Evolutionary conservation across 2,113 vertebrate species (phyloP).

Genomic region (Parotia lawesii): DNA sequence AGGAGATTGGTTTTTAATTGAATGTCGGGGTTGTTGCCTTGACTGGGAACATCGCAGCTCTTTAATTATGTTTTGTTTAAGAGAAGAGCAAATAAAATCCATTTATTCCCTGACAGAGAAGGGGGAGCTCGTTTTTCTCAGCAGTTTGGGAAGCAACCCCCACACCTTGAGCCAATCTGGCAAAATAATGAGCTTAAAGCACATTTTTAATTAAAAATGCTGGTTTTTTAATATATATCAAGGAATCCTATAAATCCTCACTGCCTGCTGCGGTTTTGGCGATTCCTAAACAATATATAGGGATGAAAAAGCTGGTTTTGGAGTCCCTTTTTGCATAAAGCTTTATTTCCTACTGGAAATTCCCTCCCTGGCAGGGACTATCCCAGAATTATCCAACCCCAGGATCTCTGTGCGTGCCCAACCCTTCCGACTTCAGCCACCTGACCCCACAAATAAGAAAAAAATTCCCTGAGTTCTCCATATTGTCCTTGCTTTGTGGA

Average conservation of each 20-base stretch:
- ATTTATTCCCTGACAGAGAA: conserved; percentile 4
- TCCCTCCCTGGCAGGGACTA: not conserved
- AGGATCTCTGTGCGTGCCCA: rapidly evolving
- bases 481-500: rapidly evolving
- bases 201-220: not conserved
- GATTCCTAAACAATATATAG: not conserved
- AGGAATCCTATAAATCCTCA: not conserved
- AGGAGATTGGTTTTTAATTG: conserved; percentile 56
- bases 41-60: conserved; percentile 2
- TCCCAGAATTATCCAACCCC: not conserved
- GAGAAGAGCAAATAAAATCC: conserved; percentile 32
- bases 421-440: not conserved
- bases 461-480: not conserved
- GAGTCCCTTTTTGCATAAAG: not conserved
- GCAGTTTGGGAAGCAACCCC: not conserved
- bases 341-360: not conserved
- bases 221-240: not conserved
- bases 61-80: conserved; percentile 57
- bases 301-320: not conserved
- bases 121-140: not conserved
- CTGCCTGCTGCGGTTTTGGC: not conserved
- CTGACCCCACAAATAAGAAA: not conserved
- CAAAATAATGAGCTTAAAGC: not conserved
- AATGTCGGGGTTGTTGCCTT: not conserved
- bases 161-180: not conserved